A percentile compares a stretch with the other conserved stretches of the same genome.
Conservation (phyloP, 2,888 invertebrate genomes). For the Mesorhabditis sp. region DNA sequence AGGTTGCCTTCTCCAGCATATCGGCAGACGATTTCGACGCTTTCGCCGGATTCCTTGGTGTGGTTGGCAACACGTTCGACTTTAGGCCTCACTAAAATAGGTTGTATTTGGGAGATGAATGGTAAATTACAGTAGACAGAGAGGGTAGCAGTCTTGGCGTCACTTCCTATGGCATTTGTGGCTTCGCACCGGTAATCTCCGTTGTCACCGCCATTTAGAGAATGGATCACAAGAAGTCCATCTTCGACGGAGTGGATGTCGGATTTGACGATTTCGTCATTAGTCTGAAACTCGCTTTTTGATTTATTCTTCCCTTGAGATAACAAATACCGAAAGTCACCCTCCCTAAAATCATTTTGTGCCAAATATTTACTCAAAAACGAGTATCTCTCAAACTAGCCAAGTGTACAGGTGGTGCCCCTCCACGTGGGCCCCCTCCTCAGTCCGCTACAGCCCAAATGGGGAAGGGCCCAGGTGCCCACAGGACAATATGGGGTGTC, state of each 20-base stretch:
- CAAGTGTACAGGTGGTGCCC: neutral
- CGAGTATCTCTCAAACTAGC: neutral
- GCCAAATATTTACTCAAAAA: neutral
- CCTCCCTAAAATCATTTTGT: neutral
- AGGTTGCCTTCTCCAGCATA: constrained; percentile 32
- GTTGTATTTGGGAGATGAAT: neutral
- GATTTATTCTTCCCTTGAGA: neutral
- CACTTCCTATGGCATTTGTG: constrained; percentile 32
- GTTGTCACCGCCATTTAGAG: constrained; percentile 28
- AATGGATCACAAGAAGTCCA: constrained; percentile 36
- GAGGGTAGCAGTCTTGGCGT: constrained; percentile 20
- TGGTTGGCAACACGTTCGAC: constrained; percentile 27
- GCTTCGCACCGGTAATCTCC: constrained; percentile 40
- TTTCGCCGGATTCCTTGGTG: constrained; percentile 29
- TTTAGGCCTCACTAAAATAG: constrained; percentile 35
- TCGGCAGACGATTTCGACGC: constrained; percentile 29
- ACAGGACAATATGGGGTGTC: neutral
- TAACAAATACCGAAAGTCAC: too few species aligned
- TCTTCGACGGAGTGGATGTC: constrained; percentile 44
- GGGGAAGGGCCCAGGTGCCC: neutral
- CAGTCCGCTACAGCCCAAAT: neutral
- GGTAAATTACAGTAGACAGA: constrained; percentile 30
- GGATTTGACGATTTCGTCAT: constrained; percentile 27
- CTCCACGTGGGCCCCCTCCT: neutral
- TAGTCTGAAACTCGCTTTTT: constrained; percentile 12